Evolutionary conservation across 1,140 invertebrate species (phyloP), one percentile per base, ranked within the genome.

Genomic region (Drosophila funebris): DNA sequence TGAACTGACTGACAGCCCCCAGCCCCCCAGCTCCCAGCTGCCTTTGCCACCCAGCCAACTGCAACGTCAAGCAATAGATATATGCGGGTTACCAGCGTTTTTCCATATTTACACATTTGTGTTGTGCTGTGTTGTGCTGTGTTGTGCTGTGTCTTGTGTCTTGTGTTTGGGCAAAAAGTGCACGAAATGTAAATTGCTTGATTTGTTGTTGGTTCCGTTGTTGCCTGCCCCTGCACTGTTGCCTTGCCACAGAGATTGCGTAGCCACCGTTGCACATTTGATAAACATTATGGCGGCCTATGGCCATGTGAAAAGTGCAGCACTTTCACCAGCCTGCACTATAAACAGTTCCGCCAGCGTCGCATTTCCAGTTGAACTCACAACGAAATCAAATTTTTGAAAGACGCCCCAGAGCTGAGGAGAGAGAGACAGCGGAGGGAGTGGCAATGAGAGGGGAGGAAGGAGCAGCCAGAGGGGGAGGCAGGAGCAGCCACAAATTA

Each of bases 121-220:
- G 53, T 41, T 41, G 36, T 39, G 13, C 13, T 39, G 27, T 29
- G 27, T 4, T 37, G 36, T 37, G 13, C n/a, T 39, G 36, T 58
- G 75, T 27, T 37, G n/a, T n/a, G n/a, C n/a, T n/a, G n/a, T n/a
- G n/a, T n/a, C n/a, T n/a, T n/a, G n/a, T n/a, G n/a, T n/a, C n/a
- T n/a, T n/a, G n/a, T n/a, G n/a, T n/a, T n/a, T n/a, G 67, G 48
- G 52, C 74, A 67, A 72, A 78, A 78, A 66, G 46, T 75, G 67
- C 72, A 80, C 57, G 39, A 85, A 81, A 87, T 82, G 72, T 87
- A 88, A 78, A 87, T 82, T 88, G 67, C 75, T 82, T 87, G 75
- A 82, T 83, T 83, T 78, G 78, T 87, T 9, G 39, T 46, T 46
- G 37, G 36, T 37, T 27, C 54, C 43, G 33, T 46, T 29, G 8